Conservation (phyloP, 2,888 invertebrate genomes). For the Coelinius sp. region DNA sequence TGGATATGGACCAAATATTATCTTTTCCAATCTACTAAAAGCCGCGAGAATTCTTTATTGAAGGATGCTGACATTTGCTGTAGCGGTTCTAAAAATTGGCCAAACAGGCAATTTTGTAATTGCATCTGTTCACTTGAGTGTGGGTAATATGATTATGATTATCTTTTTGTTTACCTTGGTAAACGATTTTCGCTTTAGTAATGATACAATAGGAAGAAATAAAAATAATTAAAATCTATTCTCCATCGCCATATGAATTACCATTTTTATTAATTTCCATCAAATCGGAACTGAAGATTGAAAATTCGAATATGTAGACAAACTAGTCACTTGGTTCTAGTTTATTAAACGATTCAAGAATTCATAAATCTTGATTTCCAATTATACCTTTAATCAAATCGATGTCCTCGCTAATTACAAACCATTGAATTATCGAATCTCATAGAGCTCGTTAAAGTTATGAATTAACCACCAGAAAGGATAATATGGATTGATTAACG, state of each 20-base stretch:
- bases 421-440: not conserved
- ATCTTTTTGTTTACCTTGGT: not conserved
- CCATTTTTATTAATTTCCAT: too few species aligned
- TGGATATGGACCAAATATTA: not conserved
- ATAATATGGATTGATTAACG: conserved; percentile 32
- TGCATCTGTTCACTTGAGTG: not conserved
- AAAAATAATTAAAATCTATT: too few species aligned
- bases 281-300: too few species aligned
- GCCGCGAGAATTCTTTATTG: not conserved
- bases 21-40: not conserved
- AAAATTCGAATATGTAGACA: too few species aligned
- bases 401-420: not conserved
- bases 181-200: not conserved
- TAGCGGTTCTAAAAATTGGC: not conserved
- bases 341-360: not conserved
- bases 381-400: not conserved
- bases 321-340: too few species aligned
- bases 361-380: not conserved
- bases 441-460: conserved; percentile 1
- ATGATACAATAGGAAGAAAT: too few species aligned
- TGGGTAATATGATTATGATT: not conserved
- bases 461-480: conserved; percentile 30
- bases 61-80: not conserved
- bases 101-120: not conserved
- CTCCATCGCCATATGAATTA: too few species aligned